Evolutionary conservation across 1,140 invertebrate genomes (phyloP).

Genomic region (Manduca sexta): DNA sequence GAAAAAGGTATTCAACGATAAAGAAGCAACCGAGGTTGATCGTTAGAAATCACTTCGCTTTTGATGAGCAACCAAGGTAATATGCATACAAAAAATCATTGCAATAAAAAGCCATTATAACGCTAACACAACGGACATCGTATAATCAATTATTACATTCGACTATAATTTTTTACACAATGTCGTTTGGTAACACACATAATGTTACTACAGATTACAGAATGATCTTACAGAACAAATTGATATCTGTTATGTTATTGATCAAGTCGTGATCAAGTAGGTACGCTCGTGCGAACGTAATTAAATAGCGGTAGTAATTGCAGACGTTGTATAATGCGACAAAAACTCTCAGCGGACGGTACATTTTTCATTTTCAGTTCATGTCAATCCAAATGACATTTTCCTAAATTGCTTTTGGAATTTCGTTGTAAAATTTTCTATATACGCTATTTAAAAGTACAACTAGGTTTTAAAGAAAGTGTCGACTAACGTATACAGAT

Average conservation of each 20-base stretch:
- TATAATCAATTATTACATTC: constrained; percentile 18
- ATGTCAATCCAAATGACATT: no score
- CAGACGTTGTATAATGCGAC: constrained; percentile 20
- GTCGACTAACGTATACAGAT: no score
- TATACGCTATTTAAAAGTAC: no score
- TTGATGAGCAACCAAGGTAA: no score
- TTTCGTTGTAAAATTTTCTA: no score
- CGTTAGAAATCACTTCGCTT: not conserved
- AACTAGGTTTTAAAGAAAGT: no score
- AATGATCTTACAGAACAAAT: constrained; percentile 32
- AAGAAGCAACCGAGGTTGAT: no score
- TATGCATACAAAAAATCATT: not conserved
- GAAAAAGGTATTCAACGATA: no score
- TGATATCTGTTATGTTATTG: constrained; percentile 22
- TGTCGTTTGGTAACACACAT: constrained; percentile 26
- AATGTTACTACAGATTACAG: constrained; percentile 4
- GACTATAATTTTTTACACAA: constrained; percentile 18
- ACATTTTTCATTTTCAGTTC: no score
- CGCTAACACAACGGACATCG: no score
- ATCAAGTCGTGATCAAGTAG: constrained; percentile 32
- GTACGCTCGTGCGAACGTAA: constrained; percentile 37
- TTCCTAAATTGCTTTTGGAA: no score
- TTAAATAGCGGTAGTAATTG: constrained; percentile 26
- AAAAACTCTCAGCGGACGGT: not conserved
- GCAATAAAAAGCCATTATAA: not conserved